Base-by-base conservation (phyloP, 2,888 invertebrate genomes). In the Urechis unicinctus region DNA sequence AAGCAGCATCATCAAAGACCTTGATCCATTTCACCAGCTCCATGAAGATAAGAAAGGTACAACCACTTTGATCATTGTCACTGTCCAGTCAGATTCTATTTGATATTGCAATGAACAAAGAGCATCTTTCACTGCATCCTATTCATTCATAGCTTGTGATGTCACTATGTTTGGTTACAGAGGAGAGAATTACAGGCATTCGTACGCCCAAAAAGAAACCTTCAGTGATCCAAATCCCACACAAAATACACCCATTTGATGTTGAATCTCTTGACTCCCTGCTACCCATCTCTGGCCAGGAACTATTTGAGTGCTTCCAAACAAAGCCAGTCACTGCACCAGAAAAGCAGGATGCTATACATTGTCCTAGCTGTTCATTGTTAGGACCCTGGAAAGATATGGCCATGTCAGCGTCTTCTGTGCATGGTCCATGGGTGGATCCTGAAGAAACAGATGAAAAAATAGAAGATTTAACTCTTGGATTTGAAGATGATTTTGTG, bases 1-100 rank as follows among this genome's bases (percentile, higher is more conserved):
- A 66, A 28, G 70, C 68, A 46, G 70, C 47, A 24, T 55, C 9
- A 52, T 60, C 31, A 60, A 72, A 61, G 71, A 73, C 54, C 67
- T 72, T 3, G 73, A 73, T 43, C 73, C 73, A 5, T 73, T 73
- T 54, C 72, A 72, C 61, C 70, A 73, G 57, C 62, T 73, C 24
- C 69, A 68, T 58, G 73, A 73, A 60, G 65, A 68, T 41, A 65
- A 68, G 49, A 72, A 67, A 71, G 73, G 73, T 71, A 65, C 6
- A 13, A 6, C 24, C 13, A 21, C 22, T 51, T 9, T 6, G 6
- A n/a, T n/a, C n/a, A n/a, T n/a, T n/a, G n/a, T n/a, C n/a, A n/a
- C n/a, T n/a, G n/a, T n/a, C n/a, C n/a, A n/a, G n/a, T n/a, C n/a
- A n/a, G n/a, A n/a, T n/a, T n/a, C n/a, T n/a, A n/a, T n/a, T n/a